A percentile compares a stretch with the other conserved stretches of the same genome.
These are phyloP conservation scores for Rostratula benghalensis DNA, from an alignment of 2,113 vertebrate genomes.

Conservation along the genomic window DNA sequence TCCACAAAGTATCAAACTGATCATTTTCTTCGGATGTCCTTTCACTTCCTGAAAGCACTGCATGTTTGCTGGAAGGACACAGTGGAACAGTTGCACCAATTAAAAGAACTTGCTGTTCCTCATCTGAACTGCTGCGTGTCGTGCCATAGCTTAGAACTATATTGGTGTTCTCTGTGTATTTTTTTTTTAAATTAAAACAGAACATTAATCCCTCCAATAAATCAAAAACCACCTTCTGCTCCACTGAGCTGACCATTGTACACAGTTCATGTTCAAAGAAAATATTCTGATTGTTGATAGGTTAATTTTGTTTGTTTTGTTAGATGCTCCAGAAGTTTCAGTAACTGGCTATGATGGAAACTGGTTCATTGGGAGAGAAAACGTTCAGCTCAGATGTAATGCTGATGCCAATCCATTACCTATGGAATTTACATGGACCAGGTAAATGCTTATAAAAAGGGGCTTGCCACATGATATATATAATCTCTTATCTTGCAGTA, in stretches of 20 bases:
- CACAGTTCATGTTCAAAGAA: background rate
- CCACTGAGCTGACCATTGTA: background rate
- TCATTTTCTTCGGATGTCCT: background rate
- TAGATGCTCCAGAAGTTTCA: slow-evolving; percentile 89
- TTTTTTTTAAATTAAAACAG: background rate
- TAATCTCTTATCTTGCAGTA: background rate
- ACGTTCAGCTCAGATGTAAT: slow-evolving; percentile 88
- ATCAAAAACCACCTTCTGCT: background rate
- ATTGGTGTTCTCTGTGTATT: background rate
- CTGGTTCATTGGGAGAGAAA: slow-evolving; percentile 91
- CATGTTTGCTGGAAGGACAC: background rate
- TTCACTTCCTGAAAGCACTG: background rate
- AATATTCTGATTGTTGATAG: background rate
- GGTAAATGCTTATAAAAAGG: slow-evolving; percentile 76
- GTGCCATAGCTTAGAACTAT: background rate
- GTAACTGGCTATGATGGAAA: slow-evolving; percentile 84
- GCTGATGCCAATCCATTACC: slow-evolving; percentile 92
- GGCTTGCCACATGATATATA: background rate
- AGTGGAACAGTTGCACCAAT: background rate
- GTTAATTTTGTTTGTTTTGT: slow-evolving; percentile 11
- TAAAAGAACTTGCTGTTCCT: background rate
- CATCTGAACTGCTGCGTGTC: background rate
- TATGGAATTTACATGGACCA: slow-evolving; percentile 85
- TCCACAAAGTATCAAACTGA: background rate
- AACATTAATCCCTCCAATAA: background rate